Evolutionary conservation across 2,797 vertebrate species (phyloP), one percentile per base, ranked within the genome.

Genomic region (Platalea minor): DNA sequence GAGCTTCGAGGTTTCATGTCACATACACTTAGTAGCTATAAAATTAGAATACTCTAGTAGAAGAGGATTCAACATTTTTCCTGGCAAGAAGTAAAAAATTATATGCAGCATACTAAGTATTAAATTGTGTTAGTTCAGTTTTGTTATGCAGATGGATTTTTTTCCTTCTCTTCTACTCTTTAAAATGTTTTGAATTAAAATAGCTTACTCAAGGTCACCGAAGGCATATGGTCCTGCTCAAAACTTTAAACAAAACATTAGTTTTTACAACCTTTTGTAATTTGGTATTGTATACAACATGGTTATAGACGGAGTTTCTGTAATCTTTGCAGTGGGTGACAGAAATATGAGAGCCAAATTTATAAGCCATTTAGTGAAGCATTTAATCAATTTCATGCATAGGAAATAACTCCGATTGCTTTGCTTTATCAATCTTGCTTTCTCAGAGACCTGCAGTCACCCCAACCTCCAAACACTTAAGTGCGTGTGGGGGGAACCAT

Each of bases 321-420:
- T 98, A 98, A 98, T 98, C 98, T 98, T 98, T 98, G 97, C 98
- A 98, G 97, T 98, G 98, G 98, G 98, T 98, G 98, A 98, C 98
- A 98, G 98, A 98, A 98, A 98, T 98, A 98, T 98, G 98, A 98
- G 98, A 98, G 97, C 96, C 97, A 98, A 98, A 98, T 98, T 98
- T 98, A 98, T 98, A 98, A 98, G 98, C 98, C 98, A 98, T 98
- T 98, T 98, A 98, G 98, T 95, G 97, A 98, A 98, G 98, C 98
- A 98, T 98, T 98, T 98, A 98, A 98, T 98, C 98, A 98, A 98
- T 98, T 98, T 98, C 98, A 98, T 98, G 98, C 98, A 98, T 98
- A 98, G 97, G 97, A 98, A 98, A 98, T 98, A 98, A 98, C 97
- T 96, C 96, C 37, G 91, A 98, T 98, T 97, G 97, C 97, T 97